These are phyloP conservation scores for Spilarctia lutea DNA, from an alignment of 2,888 invertebrate species.

Conservation along the genomic window DNA sequence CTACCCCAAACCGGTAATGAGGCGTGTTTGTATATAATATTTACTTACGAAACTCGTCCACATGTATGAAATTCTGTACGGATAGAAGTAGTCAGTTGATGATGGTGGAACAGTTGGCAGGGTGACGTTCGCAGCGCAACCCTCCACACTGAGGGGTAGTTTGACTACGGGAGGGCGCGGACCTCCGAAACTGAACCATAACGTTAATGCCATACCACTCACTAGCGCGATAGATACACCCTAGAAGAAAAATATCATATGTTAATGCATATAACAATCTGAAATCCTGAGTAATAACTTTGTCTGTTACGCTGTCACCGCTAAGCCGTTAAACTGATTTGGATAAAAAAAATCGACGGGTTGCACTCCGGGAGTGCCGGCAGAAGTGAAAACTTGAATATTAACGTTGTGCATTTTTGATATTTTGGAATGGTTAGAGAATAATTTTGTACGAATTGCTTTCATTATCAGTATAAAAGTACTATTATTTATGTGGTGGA, in stretches of 20 bases:
- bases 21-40: neutral
- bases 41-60: constrained; percentile 88
- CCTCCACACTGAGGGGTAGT: constrained; percentile 86
- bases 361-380: too few species aligned
- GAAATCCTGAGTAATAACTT: neutral
- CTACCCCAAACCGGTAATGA: too few species aligned
- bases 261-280: neutral
- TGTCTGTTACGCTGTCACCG: too few species aligned
- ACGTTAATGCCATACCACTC: constrained; percentile 88
- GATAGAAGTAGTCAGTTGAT: constrained; percentile 85
- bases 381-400: too few species aligned
- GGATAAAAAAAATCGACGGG: too few species aligned
- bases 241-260: constrained; percentile 68
- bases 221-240: constrained; percentile 90
- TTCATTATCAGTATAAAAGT: too few species aligned
- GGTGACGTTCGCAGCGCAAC: constrained; percentile 81
- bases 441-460: too few species aligned
- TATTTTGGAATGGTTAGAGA: too few species aligned
- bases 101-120: constrained; percentile 28
- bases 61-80: constrained; percentile 91
- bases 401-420: too few species aligned
- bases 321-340: too few species aligned
- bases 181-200: constrained; percentile 95
- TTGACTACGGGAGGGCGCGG: constrained; percentile 88
- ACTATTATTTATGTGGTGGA: too few species aligned